phyloP scores from a whole-genome alignment of 1,140 invertebrate genomes.

The Aleiodes sp. region DNA sequence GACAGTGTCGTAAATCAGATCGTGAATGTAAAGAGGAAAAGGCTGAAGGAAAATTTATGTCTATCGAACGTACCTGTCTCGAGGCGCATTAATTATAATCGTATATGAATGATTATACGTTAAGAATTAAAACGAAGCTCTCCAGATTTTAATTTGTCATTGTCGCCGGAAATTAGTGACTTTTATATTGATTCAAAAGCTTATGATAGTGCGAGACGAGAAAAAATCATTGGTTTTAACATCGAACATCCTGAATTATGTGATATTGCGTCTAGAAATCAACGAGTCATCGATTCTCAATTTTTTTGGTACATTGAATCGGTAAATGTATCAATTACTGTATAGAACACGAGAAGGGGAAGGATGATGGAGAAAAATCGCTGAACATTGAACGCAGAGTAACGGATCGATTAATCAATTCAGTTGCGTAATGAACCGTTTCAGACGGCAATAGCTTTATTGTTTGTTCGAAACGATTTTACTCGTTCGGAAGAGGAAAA shows the following conservation, averaged over 20 bases:
- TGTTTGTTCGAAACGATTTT: background rate
- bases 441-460: background rate
- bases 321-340: background rate
- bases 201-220: too few relatives aligned
- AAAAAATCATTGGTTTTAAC: background rate
- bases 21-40: slow-evolving; percentile 4
- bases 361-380: background rate
- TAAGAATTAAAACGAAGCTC: background rate
- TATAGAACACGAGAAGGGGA: background rate
- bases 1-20: slow-evolving; percentile 20
- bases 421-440: background rate
- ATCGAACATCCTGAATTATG: too few relatives aligned
- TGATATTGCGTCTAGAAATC: background rate
- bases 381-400: background rate
- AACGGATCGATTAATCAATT: slow-evolving; percentile 10
- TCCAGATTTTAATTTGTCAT: background rate
- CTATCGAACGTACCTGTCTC: slow-evolving; percentile 1
- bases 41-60: slow-evolving; percentile 9
- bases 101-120: background rate
- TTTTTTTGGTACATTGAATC: background rate
- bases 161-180: background rate
- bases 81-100: slow-evolving; percentile 11
- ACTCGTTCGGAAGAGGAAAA: background rate
- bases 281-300: background rate
- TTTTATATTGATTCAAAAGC: too few relatives aligned